Base-by-base conservation (phyloP, 2,888 invertebrate genomes). In the Carterocephalus palaemon region DNA sequence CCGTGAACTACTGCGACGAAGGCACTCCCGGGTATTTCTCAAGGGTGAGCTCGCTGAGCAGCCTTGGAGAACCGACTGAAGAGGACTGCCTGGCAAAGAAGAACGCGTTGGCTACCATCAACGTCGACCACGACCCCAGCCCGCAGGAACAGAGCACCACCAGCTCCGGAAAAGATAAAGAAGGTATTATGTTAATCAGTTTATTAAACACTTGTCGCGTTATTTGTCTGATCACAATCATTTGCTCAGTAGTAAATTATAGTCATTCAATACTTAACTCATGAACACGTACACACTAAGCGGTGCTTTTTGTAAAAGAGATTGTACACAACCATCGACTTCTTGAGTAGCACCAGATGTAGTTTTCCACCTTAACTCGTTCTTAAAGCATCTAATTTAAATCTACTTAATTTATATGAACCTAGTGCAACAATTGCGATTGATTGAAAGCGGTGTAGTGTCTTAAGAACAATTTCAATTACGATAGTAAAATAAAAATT, bases 1-100 rank as follows among this genome's bases (percentile, higher is more conserved):
- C 93, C 0, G 89, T 93, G 3, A 93, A 92, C 64, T 96, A 96
- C 70, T 95, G 94, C 60, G 95, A 95, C 52, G 95, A 96, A 68
- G 95, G 94, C 1, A 95, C 95, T 0, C 95, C 95, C 0, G 93
- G 92, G 0, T 92, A 91, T 70, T 94, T 92, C 64, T 94, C 94
- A 3, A 79, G 90, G 4, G 89, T 90, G 26, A 90, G 90, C 57
- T 90, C 90, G 0, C 59, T 90, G 37, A 90, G 90, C 60, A 90
- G 90, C 49, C 69, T 90, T 7, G 86, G 82, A 0, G 90, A 90
- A 51, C 85, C 88, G 1, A 83, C 82, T 0, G 85, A 85, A 31
- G 85, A 80, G 36, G 83, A 82, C 36, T 67, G 73, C 41, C 54
- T 84, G 45, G 86, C 86, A 5, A 84, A 84, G 62, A 81, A 69